Conservation (phyloP, 2,888 invertebrate species). For the Machimus atricapillus region DNA sequence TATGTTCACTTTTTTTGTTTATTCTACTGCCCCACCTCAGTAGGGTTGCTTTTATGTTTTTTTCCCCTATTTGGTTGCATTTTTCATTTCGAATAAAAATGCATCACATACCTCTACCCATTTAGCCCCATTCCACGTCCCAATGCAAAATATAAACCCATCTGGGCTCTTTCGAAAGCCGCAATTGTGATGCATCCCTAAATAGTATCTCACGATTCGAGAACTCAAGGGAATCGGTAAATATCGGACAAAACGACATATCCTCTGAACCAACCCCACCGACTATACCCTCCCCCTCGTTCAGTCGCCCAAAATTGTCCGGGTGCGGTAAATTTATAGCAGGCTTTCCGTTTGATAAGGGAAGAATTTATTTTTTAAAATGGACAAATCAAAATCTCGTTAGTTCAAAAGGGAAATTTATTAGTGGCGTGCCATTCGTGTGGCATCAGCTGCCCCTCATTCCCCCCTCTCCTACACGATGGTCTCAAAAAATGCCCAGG, state of each 20-base stretch:
- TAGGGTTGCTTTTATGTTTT: background rate
- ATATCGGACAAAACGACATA: background rate
- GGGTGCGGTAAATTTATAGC: conserved; percentile 11
- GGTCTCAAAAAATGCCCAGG: background rate
- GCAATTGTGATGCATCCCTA: conserved; percentile 31
- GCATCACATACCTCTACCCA: background rate
- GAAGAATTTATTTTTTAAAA: conserved; percentile 37
- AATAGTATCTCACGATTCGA: background rate
- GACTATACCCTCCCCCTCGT: background rate
- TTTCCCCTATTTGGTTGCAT: background rate
- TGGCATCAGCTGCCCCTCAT: background rate
- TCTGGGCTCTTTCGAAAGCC: background rate
- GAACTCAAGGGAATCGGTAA: conserved; percentile 5
- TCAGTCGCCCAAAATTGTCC: background rate
- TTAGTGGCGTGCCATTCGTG: background rate
- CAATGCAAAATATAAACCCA: background rate
- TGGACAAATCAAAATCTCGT: conserved; percentile 40
- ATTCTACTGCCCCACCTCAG: background rate
- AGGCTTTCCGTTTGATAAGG: conserved; percentile 27
- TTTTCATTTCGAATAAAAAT: conserved; percentile 31
- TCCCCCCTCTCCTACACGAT: background rate
- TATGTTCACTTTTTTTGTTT: background rate
- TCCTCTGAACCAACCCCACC: background rate
- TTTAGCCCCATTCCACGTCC: background rate
- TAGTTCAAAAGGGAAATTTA: conserved; percentile 30